Conservation (phyloP, 2,888 invertebrate genomes). For the Zaprionus obscuricornis region DNA sequence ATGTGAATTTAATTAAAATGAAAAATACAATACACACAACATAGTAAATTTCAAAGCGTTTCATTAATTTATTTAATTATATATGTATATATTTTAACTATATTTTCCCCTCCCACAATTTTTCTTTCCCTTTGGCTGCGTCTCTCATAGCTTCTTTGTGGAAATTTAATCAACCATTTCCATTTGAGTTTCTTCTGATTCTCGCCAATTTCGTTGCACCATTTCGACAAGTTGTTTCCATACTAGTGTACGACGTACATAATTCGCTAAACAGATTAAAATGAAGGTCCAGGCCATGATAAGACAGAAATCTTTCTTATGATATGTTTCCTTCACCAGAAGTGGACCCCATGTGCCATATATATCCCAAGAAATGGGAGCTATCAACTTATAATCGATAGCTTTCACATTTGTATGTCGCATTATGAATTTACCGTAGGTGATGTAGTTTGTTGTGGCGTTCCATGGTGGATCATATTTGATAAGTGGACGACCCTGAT, state of each 20-base stretch:
- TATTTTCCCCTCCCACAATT: not conserved
- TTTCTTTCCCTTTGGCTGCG: no score
- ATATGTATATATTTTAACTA: slow-evolving; percentile 1
- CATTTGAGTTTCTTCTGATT: slow-evolving; percentile 86
- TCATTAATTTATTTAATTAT: slow-evolving; percentile 7
- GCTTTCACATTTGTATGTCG: slow-evolving; percentile 89
- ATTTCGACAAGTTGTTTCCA: slow-evolving; percentile 92
- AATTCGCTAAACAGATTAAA: slow-evolving; percentile 88
- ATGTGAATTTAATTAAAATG: slow-evolving; percentile 74
- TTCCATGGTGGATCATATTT: slow-evolving; percentile 82
- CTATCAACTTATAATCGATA: slow-evolving; percentile 72
- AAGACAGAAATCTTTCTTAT: slow-evolving; percentile 92
- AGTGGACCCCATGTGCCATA: slow-evolving; percentile 85
- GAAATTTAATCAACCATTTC: slow-evolving; percentile 67
- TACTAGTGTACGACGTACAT: slow-evolving; percentile 90
- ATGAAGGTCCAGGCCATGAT: slow-evolving; percentile 94
- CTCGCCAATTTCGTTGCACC: slow-evolving; percentile 93
- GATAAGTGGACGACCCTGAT: slow-evolving; percentile 89
- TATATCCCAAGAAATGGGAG: slow-evolving; percentile 82
- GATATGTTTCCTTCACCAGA: no score
- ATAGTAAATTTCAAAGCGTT: slow-evolving; percentile 40
- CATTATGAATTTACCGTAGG: slow-evolving; percentile 90
- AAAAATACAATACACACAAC: slow-evolving; percentile 54
- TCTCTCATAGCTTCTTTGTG: no score
- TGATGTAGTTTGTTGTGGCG: slow-evolving; percentile 92